These are phyloP conservation scores for Stictocephala bisonia DNA, from an alignment of 2,888 invertebrate species.

Conservation along the genomic window DNA sequence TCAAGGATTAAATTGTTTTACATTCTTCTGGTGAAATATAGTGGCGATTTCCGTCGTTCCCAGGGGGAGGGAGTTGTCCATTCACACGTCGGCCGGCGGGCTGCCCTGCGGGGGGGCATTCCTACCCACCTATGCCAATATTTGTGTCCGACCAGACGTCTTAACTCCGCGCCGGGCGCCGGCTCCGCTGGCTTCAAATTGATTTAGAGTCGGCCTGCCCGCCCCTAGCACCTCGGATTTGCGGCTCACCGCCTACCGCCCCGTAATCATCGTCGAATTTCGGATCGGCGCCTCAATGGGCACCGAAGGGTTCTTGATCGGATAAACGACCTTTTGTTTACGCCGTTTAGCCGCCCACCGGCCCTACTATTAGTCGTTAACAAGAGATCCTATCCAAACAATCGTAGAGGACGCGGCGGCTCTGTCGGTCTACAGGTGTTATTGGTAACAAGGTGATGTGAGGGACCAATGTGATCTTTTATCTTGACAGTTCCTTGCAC, in stretches of 20 bases:
- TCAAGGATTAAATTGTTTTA: conserved; percentile 48
- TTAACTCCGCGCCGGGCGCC: conserved; percentile 48
- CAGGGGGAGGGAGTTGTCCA: conserved; percentile 67
- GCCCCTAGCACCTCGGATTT: conserved; percentile 10
- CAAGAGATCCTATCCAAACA: conserved; percentile 31
- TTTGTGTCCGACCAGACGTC: conserved; percentile 30
- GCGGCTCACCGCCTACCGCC: conserved; percentile 26
- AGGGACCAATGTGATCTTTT: no score
- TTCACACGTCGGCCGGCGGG: conserved; percentile 62
- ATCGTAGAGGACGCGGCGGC: not conserved
- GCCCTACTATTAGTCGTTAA: conserved; percentile 2
- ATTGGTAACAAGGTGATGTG: no score
- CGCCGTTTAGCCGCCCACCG: not conserved
- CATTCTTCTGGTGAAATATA: conserved; percentile 48
- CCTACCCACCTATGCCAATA: conserved; percentile 19
- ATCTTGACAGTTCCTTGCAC: no score
- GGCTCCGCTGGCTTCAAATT: conserved; percentile 37
- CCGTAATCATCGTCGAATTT: conserved; percentile 24
- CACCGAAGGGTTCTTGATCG: conserved; percentile 38
- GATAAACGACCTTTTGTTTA: conserved; percentile 23
- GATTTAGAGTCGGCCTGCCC: conserved; percentile 14
- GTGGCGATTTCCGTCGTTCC: conserved; percentile 43
- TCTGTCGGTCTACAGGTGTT: no score
- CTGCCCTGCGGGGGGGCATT: conserved; percentile 48
- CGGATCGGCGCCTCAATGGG: conserved; percentile 21